phyloP scores from a whole-genome alignment of 2,888 invertebrate species.

The Clunio marinus region DNA sequence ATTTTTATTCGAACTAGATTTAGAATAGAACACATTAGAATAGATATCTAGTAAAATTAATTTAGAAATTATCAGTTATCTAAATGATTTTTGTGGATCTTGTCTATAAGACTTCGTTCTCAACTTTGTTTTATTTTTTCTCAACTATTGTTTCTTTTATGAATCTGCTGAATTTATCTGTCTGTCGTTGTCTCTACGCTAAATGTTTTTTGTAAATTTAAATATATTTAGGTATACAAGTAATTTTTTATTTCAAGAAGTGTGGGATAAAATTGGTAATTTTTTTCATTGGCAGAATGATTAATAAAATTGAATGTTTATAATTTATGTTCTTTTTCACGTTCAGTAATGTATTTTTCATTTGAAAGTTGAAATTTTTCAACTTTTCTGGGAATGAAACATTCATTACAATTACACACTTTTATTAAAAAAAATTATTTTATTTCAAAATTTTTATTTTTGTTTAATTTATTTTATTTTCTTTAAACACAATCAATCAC shows the following conservation, averaged over 20 bases:
- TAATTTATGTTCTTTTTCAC: slow-evolving; percentile 9
- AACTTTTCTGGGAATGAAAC: too few relatives aligned
- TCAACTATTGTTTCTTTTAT: background rate
- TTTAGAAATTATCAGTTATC: too few relatives aligned
- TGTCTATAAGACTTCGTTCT: background rate
- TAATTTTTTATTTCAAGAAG: slow-evolving; percentile 17
- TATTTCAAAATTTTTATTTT: slow-evolving; percentile 38
- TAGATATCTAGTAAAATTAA: too few relatives aligned
- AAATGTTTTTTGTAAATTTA: too few relatives aligned
- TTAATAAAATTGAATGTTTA: slow-evolving; percentile 21
- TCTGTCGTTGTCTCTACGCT: slow-evolving; percentile 25
- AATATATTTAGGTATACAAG: too few relatives aligned
- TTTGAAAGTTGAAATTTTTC: too few relatives aligned
- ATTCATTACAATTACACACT: background rate
- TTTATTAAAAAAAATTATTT: slow-evolving; percentile 22
- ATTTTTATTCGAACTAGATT: too few relatives aligned
- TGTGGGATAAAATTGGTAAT: slow-evolving; percentile 37
- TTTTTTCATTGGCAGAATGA: slow-evolving; percentile 27
- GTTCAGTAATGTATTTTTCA: background rate
- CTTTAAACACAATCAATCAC: slow-evolving; percentile 26
- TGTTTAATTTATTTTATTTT: slow-evolving; percentile 33
- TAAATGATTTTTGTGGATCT: too few relatives aligned
- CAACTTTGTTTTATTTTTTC: slow-evolving; percentile 17
- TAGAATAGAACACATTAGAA: too few relatives aligned
- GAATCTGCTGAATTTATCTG: slow-evolving; percentile 14